phyloP scores from a whole-genome alignment of 2,113 vertebrate genomes.

The Eptesicus fuscus region DNA sequence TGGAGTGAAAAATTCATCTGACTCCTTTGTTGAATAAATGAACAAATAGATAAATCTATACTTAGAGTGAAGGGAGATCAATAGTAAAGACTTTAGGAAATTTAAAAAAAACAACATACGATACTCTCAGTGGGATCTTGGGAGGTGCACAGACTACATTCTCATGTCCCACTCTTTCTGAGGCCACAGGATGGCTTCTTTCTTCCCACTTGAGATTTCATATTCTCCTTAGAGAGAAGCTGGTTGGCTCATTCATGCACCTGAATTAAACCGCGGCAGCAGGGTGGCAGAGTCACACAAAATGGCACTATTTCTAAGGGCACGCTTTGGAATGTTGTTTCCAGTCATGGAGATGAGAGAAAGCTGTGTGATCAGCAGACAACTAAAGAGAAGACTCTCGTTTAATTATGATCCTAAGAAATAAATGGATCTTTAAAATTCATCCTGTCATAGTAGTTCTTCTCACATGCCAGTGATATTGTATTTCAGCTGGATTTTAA shows the following conservation, averaged over 20 bases:
- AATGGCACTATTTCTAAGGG: rapidly evolving
- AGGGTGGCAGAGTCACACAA: not conserved
- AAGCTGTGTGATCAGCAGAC: not conserved
- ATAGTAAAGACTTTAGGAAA: not conserved
- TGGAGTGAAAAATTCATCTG: not conserved
- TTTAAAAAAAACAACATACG: not conserved
- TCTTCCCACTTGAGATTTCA: not conserved
- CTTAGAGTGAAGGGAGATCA: not conserved
- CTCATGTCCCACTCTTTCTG: not conserved
- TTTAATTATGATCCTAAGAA: not conserved
- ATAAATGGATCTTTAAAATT: not conserved
- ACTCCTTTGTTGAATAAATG: not conserved
- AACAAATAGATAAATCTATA: not conserved
- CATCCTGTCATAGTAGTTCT: not conserved
- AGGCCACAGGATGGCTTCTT: not conserved
- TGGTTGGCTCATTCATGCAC: not conserved
- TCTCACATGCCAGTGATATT: not conserved
- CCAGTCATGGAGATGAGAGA: not conserved
- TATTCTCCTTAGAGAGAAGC: not conserved
- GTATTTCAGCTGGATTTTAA: not conserved
- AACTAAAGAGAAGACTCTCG: not conserved
- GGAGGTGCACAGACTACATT: rapidly evolving
- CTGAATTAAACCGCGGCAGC: not conserved
- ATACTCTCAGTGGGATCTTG: not conserved
- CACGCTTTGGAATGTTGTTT: not conserved